phyloP scores from a whole-genome alignment of 2,113 vertebrate genomes.

The Vombatus ursinus region DNA sequence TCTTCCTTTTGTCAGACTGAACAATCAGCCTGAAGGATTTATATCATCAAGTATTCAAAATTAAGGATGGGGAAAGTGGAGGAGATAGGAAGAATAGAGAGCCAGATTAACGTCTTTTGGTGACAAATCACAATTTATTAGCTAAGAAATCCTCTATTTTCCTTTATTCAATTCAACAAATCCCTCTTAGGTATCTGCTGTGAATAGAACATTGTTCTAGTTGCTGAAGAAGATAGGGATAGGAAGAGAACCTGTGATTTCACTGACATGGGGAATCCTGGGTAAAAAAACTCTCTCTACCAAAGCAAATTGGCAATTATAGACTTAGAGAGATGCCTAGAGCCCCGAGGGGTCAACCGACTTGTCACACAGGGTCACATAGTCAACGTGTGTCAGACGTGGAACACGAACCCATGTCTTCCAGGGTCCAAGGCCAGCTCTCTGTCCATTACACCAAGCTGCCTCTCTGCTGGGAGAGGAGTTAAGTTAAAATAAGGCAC shows the following conservation, averaged over 20 bases:
- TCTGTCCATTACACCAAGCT: not conserved
- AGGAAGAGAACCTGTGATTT: no score
- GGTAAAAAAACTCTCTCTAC: not conserved
- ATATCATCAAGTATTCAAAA: not conserved
- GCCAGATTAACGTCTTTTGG: not conserved
- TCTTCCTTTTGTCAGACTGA: not conserved
- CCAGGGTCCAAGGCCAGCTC: no score
- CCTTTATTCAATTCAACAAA: not conserved
- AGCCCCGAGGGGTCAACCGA: no score
- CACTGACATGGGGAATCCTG: not conserved
- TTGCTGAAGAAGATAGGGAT: no score
- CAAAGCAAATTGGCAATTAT: no score
- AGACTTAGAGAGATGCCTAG: no score
- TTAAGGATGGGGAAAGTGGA: not conserved
- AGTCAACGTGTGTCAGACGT: not conserved
- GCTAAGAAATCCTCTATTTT: constrained; percentile 18
- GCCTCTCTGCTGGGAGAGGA: not conserved
- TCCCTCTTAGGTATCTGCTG: not conserved
- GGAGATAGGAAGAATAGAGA: not conserved
- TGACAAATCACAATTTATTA: constrained; percentile 12
- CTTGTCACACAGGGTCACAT: no score
- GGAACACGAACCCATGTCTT: not conserved
- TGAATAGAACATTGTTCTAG: no score
- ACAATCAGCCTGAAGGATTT: constrained; percentile 13
- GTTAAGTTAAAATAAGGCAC: not conserved